Base-by-base conservation (phyloP, 2,797 vertebrate genomes). In the Merluccius polli region DNA sequence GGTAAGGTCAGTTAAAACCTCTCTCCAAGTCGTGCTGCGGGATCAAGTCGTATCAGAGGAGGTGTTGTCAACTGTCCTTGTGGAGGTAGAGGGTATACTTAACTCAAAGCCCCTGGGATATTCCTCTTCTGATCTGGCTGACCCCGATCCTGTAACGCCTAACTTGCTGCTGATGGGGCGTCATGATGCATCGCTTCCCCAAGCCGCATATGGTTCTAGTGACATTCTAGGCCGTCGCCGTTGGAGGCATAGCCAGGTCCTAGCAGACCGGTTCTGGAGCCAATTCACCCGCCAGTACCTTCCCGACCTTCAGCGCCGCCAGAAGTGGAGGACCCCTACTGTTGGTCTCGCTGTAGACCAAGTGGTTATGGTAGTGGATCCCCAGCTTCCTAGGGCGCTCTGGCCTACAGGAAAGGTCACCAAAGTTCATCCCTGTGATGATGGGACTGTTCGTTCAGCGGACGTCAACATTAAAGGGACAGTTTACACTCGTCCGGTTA, bases 51-150 rank as follows among this genome's bases (percentile, higher is more conserved):
- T 33, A 2, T 0, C 12, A 0, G 73, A 27, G 21, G 73, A 74
- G 2, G 73, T 74, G 4, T 31, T 36, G 3, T 33, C 21, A 52
- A 74, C 74, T 0, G 74, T 74, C 2, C 32, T 68, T 15, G 67
- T 24, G 4, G 73, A 67, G 36, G 32, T 68, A 4, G 59, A 74
- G 33, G 73, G 32, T 7, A 67, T 36, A 21, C 31, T 63, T 4
- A 68, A 67, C 24, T 44, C 74, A 16, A 75, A 75, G 30, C 27
- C 74, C 21, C 35, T 75, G 4, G 74, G 63, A 12, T 70, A 44
- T 29, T 6, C 63, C 11, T 31, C 74, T 11, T 75, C 65, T 1
- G 38, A 48, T 10, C 13, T 30, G 3, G 74, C 6, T 5, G 65
- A 75, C 18, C 63, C 63, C 15, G 65, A 70, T n/a, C 74, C 74